Conservation (phyloP, 2,888 invertebrate genomes). For the Cosmorhoe ocellata region DNA sequence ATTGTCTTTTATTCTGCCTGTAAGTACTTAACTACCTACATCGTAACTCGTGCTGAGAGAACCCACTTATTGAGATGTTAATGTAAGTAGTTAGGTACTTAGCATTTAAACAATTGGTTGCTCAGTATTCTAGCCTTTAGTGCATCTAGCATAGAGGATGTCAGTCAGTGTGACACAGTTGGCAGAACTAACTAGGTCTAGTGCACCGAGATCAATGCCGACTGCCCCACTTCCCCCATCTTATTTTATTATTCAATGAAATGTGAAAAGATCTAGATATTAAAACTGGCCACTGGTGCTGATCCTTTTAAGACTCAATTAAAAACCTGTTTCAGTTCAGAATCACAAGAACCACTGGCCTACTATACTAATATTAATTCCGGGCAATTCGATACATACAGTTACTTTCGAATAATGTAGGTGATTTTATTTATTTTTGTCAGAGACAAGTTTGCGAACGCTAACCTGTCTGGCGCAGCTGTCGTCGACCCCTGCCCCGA, state of each 20-base stretch:
- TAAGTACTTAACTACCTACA: neutral
- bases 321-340: constrained; percentile 18
- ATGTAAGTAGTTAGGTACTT: no score
- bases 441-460: constrained; percentile 5
- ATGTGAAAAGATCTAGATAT: neutral
- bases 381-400: constrained; percentile 14
- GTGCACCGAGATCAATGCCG: constrained; percentile 10
- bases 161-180: constrained; percentile 24
- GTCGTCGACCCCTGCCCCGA: neutral
- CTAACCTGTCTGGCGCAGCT: neutral
- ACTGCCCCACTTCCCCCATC: neutral
- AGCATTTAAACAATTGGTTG: constrained; percentile 6
- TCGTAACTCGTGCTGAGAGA: neutral
- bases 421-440: constrained; percentile 5
- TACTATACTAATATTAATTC: constrained; percentile 6
- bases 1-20: no score
- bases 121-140: constrained; percentile 10
- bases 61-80: constrained; percentile 9
- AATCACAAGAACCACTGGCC: constrained; percentile 16
- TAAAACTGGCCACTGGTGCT: neutral
- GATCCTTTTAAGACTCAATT: constrained; percentile 19
- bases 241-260: no score
- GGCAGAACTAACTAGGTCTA: constrained; percentile 21
- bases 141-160: constrained; percentile 2
- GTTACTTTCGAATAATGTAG: constrained; percentile 13